Conservation (phyloP, 37 sponge, comb jelly and placozoan species). For the Ephydatia muelleri region DNA sequence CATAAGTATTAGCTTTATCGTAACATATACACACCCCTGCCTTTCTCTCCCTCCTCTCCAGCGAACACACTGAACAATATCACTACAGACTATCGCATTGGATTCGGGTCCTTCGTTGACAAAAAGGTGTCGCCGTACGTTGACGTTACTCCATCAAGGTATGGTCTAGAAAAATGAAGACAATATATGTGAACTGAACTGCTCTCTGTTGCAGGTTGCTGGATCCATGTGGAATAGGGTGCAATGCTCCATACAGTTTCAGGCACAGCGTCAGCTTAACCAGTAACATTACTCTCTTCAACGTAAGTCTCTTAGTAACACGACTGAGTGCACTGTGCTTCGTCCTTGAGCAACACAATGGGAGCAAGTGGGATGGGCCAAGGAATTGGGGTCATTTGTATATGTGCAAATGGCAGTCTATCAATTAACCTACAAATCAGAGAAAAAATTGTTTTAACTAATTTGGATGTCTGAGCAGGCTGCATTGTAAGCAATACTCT, state of each 20-base stretch:
- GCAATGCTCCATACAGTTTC: constrained; percentile 48
- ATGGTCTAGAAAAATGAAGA: too few relatives aligned
- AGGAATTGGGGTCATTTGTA: too few relatives aligned
- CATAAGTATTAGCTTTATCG: too few relatives aligned
- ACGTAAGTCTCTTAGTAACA: constrained; percentile 7
- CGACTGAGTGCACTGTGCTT: background rate
- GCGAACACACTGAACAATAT: too few relatives aligned
- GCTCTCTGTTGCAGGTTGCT: background rate
- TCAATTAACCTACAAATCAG: too few relatives aligned
- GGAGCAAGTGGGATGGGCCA: too few relatives aligned
- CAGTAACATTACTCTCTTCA: constrained; percentile 10
- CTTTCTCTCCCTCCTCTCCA: constrained; percentile 23
- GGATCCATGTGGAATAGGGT: background rate
- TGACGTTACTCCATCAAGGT: background rate
- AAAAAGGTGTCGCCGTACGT: constrained; percentile 43
- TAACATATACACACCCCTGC: too few relatives aligned
- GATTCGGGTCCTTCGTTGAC: constrained; percentile 78
- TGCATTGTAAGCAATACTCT: too few relatives aligned
- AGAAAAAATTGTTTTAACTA: too few relatives aligned
- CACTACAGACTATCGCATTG: constrained; percentile 46
- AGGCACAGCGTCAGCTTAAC: constrained; percentile 53
- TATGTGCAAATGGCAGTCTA: too few relatives aligned
- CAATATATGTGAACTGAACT: too few relatives aligned
- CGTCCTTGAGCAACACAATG: background rate
- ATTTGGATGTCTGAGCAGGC: too few relatives aligned